Conservation (phyloP, 2,113 vertebrate species). For the Colaptes auratus region DNA sequence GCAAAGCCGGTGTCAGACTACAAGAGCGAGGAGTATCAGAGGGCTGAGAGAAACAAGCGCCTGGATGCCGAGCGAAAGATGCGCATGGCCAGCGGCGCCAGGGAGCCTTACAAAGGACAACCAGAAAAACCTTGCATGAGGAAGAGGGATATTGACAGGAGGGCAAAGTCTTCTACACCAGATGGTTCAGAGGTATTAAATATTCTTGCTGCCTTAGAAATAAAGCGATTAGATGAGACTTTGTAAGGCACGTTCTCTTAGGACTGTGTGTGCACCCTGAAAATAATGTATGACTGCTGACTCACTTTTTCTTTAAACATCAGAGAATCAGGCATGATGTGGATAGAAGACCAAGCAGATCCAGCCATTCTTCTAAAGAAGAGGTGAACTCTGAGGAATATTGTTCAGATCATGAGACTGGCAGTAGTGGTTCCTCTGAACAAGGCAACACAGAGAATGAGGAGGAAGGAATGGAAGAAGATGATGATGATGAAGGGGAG, state of each 20-base stretch:
- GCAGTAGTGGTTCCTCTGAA: slow-evolving; percentile 90
- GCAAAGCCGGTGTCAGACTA: slow-evolving; percentile 77
- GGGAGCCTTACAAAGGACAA: slow-evolving; percentile 83
- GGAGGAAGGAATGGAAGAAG: slow-evolving; percentile 82
- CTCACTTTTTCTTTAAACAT: slow-evolving; percentile 81
- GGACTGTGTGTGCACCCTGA: slow-evolving; percentile 65
- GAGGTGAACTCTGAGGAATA: slow-evolving; percentile 91
- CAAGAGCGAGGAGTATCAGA: slow-evolving; percentile 87
- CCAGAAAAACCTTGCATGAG: slow-evolving; percentile 80
- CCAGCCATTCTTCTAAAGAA: slow-evolving; percentile 88
- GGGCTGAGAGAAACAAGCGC: slow-evolving; percentile 81
- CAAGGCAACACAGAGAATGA: slow-evolving; percentile 86
- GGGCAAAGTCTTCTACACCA: slow-evolving; percentile 83
- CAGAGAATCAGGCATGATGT: slow-evolving; percentile 86
- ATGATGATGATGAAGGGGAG: slow-evolving; percentile 82
- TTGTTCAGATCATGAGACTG: slow-evolving; percentile 87
- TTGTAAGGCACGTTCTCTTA: slow-evolving; percentile 38
- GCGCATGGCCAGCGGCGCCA: slow-evolving; percentile 75
- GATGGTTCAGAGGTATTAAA: slow-evolving; percentile 82
- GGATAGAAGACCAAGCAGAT: slow-evolving; percentile 82
- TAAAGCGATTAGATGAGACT: slow-evolving; percentile 63
- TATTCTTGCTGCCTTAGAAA: slow-evolving; percentile 72
- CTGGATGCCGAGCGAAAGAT: slow-evolving; percentile 82
- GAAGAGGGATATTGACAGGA: slow-evolving; percentile 86
- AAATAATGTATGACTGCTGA: slow-evolving; percentile 71